Percentiles rank a stretch among this genome's conserved stretches.
Evolutionary conservation across 2,113 vertebrate genomes (phyloP).

Genomic region (Oreochromis niloticus): DNA sequence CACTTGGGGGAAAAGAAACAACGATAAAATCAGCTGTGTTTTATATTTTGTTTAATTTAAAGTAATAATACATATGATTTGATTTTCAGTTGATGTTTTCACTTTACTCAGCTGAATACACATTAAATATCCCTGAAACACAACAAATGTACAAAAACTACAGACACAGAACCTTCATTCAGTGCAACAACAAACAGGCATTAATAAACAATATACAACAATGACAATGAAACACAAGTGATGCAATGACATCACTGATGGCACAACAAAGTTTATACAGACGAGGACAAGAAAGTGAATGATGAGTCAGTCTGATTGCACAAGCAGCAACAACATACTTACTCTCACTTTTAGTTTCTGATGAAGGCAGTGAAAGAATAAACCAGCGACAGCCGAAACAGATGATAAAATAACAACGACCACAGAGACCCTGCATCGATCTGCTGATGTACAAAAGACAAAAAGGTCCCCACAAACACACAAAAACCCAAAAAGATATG

Average conservation of each 20-base stretch:
- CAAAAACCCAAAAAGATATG: neutral
- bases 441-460: fast-evolving
- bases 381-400: fast-evolving
- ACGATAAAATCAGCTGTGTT: neutral
- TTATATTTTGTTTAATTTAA: fast-evolving
- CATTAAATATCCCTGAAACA: neutral
- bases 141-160: neutral
- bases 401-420: neutral
- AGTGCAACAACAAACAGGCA: neutral
- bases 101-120: fast-evolving
- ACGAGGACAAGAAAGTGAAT: no score
- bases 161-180: neutral
- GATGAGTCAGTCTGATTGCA: no score
- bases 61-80: neutral
- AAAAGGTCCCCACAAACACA: fast-evolving
- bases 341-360: neutral
- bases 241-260: no score
- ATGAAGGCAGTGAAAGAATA: neutral
- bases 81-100: fast-evolving
- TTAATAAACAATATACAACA: fast-evolving
- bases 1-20: no score
- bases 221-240: neutral
- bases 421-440: neutral
- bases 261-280: no score
- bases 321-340: no score